Percentiles rank a stretch among this genome's conserved stretches.
phyloP scores from a whole-genome alignment of 2,797 vertebrate genomes.

The Cyprinodon diabolis region DNA sequence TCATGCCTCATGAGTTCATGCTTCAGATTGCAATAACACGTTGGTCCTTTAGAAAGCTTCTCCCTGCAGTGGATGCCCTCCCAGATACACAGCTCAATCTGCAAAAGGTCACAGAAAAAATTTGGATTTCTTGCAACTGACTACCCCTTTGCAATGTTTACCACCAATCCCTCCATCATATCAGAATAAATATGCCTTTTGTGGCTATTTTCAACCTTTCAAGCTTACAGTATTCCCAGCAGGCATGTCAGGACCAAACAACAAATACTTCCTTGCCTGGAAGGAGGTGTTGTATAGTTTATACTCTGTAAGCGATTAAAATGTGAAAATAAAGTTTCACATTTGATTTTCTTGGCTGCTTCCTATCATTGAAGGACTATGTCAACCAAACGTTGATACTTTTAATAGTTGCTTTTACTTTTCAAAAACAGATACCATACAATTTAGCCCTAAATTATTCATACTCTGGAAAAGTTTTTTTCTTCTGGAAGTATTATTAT shows the following conservation, averaged over 20 bases:
- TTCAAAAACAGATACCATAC: background rate
- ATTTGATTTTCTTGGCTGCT: background rate
- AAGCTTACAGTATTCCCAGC: background rate
- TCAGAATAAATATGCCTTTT: background rate
- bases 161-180: background rate
- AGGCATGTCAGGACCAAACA: background rate
- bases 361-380: background rate
- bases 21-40: background rate
- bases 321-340: background rate
- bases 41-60: background rate
- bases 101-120: background rate
- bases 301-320: background rate
- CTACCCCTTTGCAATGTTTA: background rate
- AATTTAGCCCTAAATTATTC: background rate
- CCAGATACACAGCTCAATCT: background rate
- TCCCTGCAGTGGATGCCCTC: background rate
- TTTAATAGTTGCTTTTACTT: background rate
- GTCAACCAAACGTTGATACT: background rate
- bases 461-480: background rate
- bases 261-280: background rate
- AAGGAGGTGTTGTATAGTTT: background rate
- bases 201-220: background rate
- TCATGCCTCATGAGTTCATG: background rate
- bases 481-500: background rate
- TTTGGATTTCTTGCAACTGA: background rate